These are phyloP conservation scores for Phodopus roborovskii DNA, from an alignment of 2,113 vertebrate genomes.

Conservation along the genomic window DNA sequence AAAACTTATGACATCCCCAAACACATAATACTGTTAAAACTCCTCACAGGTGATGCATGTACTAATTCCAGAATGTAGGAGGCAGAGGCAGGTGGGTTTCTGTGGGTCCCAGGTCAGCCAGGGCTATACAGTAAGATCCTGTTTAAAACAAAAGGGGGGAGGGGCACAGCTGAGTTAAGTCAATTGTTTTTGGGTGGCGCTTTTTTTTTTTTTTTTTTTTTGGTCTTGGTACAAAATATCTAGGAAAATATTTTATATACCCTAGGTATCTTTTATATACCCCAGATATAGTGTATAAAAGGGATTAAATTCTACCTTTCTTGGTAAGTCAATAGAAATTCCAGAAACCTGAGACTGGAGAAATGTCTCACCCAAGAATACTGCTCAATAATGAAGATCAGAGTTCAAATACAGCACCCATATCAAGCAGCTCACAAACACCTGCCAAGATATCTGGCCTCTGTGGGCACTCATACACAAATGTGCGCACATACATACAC, in stretches of 20 bases:
- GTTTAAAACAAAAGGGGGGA: not conserved
- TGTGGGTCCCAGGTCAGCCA: not conserved
- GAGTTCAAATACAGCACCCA: not conserved
- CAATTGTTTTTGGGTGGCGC: not conserved
- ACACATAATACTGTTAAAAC: not conserved
- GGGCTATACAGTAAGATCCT: not conserved
- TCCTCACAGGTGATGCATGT: not conserved
- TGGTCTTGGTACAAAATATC: not conserved
- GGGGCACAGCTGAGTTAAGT: not conserved
- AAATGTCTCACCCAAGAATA: not conserved
- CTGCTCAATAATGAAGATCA: not conserved
- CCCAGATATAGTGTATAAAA: not conserved
- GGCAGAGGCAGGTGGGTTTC: not conserved
- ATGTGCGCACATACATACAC: not conserved
- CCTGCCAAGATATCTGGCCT: not conserved
- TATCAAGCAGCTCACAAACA: not conserved
- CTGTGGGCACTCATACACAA: not conserved
- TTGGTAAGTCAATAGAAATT: conserved; percentile 14
- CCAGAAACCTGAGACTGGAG: not conserved
- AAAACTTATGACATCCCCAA: not conserved
- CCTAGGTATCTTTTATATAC: not conserved
- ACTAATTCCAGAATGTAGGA: not conserved
- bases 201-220: no score
- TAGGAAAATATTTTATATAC: conserved; percentile 7
- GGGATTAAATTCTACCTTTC: conserved; percentile 20